Conservation (phyloP, 2,888 invertebrate genomes). For the Meghimatium bilineatum region DNA sequence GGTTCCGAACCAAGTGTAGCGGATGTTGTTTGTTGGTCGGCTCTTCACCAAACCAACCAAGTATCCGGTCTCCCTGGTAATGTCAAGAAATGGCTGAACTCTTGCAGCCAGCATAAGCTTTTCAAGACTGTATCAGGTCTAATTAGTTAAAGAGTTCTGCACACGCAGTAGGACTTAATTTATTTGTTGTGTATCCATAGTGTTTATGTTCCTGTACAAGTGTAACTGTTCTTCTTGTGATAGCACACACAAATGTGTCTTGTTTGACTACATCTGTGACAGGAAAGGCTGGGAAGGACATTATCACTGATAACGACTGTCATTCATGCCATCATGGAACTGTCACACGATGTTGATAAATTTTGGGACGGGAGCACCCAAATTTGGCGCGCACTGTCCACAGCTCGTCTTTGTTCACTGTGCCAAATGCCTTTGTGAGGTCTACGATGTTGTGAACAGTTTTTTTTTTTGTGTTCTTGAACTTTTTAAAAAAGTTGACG, state of each 20-base stretch:
- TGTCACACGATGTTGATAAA: no score
- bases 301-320: no score
- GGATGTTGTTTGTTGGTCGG: slow-evolving; percentile 85
- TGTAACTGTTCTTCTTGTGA: not conserved
- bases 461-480: no score
- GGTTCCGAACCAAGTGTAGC: slow-evolving; percentile 80
- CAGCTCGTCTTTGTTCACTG: no score
- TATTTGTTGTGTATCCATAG: not conserved
- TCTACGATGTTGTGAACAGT: no score
- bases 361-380: no score
- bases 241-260: not conserved
- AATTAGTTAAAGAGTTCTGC: slow-evolving; percentile 17
- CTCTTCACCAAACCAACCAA: slow-evolving; percentile 81
- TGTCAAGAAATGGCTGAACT: slow-evolving; percentile 80
- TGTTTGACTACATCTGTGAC: no score
- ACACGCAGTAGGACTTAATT: not conserved
- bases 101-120: slow-evolving; percentile 56
- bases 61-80: slow-evolving; percentile 80
- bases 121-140: slow-evolving; percentile 55
- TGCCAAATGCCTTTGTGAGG: no score
- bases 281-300: no score
- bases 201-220: not conserved
- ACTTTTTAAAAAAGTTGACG: no score
- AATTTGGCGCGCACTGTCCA: no score
- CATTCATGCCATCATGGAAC: no score